These are phyloP conservation scores for Tragopan temminckii DNA, from an alignment of 2,797 vertebrate genomes.

Conservation along the genomic window DNA sequence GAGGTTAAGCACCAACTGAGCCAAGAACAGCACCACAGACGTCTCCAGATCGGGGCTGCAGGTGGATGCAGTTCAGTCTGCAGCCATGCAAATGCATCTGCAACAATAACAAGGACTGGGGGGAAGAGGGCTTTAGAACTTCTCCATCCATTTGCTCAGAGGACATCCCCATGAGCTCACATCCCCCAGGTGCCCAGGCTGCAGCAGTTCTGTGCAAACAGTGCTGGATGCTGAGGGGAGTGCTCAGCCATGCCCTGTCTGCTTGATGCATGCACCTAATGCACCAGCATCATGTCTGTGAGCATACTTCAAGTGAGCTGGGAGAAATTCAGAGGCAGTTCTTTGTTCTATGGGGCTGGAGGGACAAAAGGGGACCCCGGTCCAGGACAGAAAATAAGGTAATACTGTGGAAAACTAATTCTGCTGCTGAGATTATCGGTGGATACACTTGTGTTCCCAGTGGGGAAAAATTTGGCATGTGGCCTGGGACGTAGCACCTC, in stretches of 20 bases:
- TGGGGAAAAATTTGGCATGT: background rate
- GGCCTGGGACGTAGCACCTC: background rate
- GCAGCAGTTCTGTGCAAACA: background rate
- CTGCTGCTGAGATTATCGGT: background rate
- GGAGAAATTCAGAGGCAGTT: background rate
- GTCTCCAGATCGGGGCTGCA: background rate
- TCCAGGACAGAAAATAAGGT: background rate
- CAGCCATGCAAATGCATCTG: background rate
- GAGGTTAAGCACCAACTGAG: background rate
- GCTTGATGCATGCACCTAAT: background rate
- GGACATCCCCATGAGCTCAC: background rate
- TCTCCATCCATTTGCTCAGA: background rate
- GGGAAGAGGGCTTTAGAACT: background rate
- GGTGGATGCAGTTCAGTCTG: background rate
- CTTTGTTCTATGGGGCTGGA: background rate
- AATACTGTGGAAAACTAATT: background rate
- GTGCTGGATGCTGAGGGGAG: background rate
- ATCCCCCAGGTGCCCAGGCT: fast-evolving
- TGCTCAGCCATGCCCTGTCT: background rate
- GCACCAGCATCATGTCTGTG: background rate
- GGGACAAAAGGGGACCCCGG: background rate
- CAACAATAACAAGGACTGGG: background rate
- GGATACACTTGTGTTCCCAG: fast-evolving
- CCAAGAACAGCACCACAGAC: background rate
- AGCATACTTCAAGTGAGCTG: background rate